Evolutionary conservation across 2,113 vertebrate species (phyloP).

Genomic region (Clarias batrachus): DNA sequence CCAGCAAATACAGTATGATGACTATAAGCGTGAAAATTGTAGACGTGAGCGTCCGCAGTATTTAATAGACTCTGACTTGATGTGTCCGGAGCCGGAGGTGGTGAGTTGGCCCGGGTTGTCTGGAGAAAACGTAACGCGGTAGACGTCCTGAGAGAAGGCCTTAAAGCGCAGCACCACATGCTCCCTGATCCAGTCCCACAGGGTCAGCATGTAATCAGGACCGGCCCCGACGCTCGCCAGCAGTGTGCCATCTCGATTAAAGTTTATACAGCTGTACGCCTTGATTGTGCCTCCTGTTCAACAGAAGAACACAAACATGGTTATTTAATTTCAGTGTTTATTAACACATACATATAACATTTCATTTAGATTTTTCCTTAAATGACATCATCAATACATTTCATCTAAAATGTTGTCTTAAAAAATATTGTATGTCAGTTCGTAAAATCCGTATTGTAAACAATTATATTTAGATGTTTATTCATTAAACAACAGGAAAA

Average conservation of each 20-base stretch:
- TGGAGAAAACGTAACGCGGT: slow-evolving; percentile 84
- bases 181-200: slow-evolving; percentile 92
- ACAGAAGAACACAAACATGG: not conserved
- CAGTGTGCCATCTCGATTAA: slow-evolving; percentile 78
- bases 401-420: not conserved
- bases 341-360: not conserved
- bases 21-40: not conserved
- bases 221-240: slow-evolving; percentile 82
- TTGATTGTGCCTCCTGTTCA: slow-evolving; percentile 80
- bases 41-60: no score
- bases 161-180: slow-evolving; percentile 80
- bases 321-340: not conserved
- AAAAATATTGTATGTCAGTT: not conserved
- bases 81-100: slow-evolving; percentile 84
- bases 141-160: slow-evolving; percentile 89
- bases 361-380: not conserved
- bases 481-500: not conserved
- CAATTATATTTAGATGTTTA: not conserved
- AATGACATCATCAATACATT: not conserved
- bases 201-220: slow-evolving; percentile 85
- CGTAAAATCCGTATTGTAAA: not conserved
- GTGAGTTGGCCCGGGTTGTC: slow-evolving; percentile 83
- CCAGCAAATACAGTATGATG: not conserved
- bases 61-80: slow-evolving; percentile 76
- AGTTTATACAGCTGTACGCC: slow-evolving; percentile 81